A percentile compares a stretch with the other conserved stretches of the same genome.
phyloP scores from a whole-genome alignment of 2,888 invertebrate genomes.

The Orthonevra nobilis region DNA sequence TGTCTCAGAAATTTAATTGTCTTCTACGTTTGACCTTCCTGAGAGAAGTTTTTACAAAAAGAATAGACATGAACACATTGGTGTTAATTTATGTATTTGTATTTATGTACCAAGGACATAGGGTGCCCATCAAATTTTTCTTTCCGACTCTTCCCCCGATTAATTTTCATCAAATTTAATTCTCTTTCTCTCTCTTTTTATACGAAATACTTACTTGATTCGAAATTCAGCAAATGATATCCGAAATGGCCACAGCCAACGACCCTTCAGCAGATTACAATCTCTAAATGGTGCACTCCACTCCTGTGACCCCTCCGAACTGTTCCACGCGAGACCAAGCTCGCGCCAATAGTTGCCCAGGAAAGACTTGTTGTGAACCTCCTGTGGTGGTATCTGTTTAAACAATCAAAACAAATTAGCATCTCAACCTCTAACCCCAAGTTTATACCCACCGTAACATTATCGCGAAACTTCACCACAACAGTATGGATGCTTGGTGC shows the following conservation, averaged over 20 bases:
- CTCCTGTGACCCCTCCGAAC: slow-evolving; percentile 78
- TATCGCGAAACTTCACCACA: slow-evolving; percentile 80
- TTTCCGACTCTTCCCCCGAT: too few relatives aligned
- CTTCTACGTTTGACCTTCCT: too few relatives aligned
- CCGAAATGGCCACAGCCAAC: slow-evolving; percentile 81
- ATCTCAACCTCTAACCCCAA: neutral
- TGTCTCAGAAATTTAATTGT: too few relatives aligned
- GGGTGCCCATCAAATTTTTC: too few relatives aligned
- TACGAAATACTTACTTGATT: slow-evolving; percentile 78
- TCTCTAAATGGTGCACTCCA: slow-evolving; percentile 80
- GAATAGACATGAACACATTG: too few relatives aligned
- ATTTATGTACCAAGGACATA: too few relatives aligned
- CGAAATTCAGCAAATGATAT: slow-evolving; percentile 78
- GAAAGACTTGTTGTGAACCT: slow-evolving; percentile 78
- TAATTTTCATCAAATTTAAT: too few relatives aligned
- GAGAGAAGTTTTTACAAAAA: too few relatives aligned
- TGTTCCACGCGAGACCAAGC: slow-evolving; percentile 80
- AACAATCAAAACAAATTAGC: slow-evolving; percentile 15
- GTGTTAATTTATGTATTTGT: too few relatives aligned
- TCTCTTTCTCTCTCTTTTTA: too few relatives aligned
- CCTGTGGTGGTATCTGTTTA: slow-evolving; percentile 77
- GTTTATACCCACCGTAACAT: slow-evolving; percentile 77
- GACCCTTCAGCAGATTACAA: slow-evolving; percentile 78
- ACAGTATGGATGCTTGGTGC: slow-evolving; percentile 80
- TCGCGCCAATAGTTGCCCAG: slow-evolving; percentile 80